Percentiles rank a stretch among this genome's conserved stretches.
Evolutionary conservation across 2,113 vertebrate genomes (phyloP).

Genomic region (Leuciscus idus): DNA sequence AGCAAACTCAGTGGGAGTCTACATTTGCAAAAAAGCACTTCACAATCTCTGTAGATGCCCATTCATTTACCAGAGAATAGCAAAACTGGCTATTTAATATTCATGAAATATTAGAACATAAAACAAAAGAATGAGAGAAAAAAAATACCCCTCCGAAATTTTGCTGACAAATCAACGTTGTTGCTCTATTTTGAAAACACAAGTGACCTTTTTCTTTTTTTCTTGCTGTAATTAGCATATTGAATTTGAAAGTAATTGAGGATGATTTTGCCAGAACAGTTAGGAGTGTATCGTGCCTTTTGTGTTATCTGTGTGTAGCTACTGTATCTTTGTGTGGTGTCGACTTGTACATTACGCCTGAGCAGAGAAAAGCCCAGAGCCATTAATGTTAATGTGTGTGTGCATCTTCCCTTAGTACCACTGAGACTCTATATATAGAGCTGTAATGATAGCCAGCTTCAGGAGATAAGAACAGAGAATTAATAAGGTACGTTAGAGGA

Average conservation of each 20-base stretch:
- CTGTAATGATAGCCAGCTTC: conserved; percentile 78
- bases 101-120: conserved; percentile 35
- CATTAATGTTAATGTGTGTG: conserved; percentile 76
- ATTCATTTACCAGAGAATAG: conserved; percentile 47
- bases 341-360: conserved; percentile 52
- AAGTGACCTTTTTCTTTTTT: conserved; percentile 6
- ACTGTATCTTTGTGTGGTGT: conserved; percentile 55
- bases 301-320: conserved; percentile 39
- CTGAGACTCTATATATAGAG: conserved; percentile 78
- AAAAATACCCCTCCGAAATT: neutral
- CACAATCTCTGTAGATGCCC: conserved; percentile 63
- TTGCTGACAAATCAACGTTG: conserved; percentile 10
- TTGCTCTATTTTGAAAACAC: conserved; percentile 11
- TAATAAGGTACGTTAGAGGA: conserved; percentile 77
- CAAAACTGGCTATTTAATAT: conserved; percentile 51
- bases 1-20: conserved; percentile 74
- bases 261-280: conserved; percentile 5
- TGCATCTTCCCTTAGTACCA: conserved; percentile 75
- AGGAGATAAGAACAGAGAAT: conserved; percentile 77
- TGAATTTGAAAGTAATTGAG: conserved; percentile 47
- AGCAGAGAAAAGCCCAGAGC: conserved; percentile 72
- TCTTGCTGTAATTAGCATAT: conserved; percentile 28
- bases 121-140: conserved; percentile 25
- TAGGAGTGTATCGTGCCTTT: conserved; percentile 5
- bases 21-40: conserved; percentile 59